These are phyloP conservation scores for Enteromius unitaeniatus DNA, from an alignment of 2,797 vertebrate genomes.

Conservation along the genomic window DNA sequence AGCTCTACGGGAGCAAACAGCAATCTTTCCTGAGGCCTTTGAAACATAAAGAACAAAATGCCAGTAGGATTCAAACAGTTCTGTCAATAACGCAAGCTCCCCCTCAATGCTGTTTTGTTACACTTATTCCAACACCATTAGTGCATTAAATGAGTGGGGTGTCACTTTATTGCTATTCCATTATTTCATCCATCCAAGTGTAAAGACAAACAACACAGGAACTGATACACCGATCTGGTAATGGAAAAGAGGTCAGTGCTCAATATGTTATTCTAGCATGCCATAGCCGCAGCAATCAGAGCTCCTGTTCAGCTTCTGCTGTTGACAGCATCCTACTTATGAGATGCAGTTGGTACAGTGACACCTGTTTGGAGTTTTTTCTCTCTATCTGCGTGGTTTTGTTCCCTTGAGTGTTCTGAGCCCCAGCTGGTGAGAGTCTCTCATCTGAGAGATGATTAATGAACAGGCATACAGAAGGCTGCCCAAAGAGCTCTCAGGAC, in stretches of 20 bases:
- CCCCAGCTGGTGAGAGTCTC: conserved; percentile 60
- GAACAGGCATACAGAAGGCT: conserved; percentile 57
- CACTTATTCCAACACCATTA: conserved; percentile 28
- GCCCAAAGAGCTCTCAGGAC: conserved; percentile 51
- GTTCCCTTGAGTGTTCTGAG: conserved; percentile 43
- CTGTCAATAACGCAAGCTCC: conserved; percentile 32
- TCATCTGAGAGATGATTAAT: conserved; percentile 65
- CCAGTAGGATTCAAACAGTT: conserved; percentile 38
- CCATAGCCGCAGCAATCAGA: conserved; percentile 42
- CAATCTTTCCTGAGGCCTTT: conserved; percentile 49
- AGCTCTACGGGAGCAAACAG: conserved; percentile 11
- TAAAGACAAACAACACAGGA: conserved; percentile 37
- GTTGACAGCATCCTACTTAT: conserved; percentile 48
- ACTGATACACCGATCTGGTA: conserved; percentile 13
- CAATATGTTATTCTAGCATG: conserved; percentile 42
- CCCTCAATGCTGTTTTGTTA: conserved; percentile 23
- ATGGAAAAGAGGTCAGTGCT: conserved; percentile 45
- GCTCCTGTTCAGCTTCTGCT: conserved; percentile 37
- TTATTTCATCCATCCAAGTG: conserved; percentile 45
- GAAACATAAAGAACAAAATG: conserved; percentile 55
- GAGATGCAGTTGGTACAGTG: conserved; percentile 54
- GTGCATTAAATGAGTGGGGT: conserved; percentile 43
- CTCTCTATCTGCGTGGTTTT: conserved; percentile 12
- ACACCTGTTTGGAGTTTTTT: conserved; percentile 55
- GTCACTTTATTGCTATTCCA: conserved; percentile 35